A percentile compares a stretch with the other conserved stretches of the same genome.
phyloP scores from a whole-genome alignment of 1,140 invertebrate species.

The Physella acuta region DNA sequence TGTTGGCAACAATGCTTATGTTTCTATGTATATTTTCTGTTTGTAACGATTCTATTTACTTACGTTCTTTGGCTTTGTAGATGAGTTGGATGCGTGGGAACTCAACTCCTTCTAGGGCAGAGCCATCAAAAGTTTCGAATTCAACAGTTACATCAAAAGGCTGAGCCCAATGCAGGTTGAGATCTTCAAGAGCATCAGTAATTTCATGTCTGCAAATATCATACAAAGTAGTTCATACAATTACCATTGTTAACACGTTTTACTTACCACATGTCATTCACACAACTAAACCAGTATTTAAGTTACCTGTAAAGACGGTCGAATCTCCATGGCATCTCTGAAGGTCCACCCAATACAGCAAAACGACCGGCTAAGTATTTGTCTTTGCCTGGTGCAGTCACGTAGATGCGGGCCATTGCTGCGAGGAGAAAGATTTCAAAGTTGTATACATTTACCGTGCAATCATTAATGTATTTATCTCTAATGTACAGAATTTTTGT shows the following conservation, averaged over 20 bases:
- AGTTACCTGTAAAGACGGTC: slow-evolving; percentile 28
- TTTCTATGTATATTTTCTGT: too few relatives aligned
- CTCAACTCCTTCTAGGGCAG: background rate
- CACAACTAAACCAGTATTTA: background rate
- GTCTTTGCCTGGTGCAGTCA: background rate
- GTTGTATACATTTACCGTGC: too few relatives aligned
- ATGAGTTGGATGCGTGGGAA: slow-evolving; percentile 1
- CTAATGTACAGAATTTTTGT: too few relatives aligned
- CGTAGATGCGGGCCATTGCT: background rate
- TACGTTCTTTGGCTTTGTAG: slow-evolving; percentile 3
- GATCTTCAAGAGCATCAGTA: background rate
- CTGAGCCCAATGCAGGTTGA: background rate
- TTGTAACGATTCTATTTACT: too few relatives aligned
- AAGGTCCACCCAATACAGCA: slow-evolving; percentile 30
- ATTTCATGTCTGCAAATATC: slow-evolving; percentile 16
- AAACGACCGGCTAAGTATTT: slow-evolving; percentile 17
- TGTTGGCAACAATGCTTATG: too few relatives aligned
- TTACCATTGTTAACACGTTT: background rate
- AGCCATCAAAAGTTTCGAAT: background rate
- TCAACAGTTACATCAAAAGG: slow-evolving; percentile 10
- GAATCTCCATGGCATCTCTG: slow-evolving; percentile 30
- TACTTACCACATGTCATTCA: background rate
- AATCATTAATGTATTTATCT: too few relatives aligned
- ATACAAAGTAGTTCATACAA: background rate
- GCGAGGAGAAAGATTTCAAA: too few relatives aligned